phyloP scores from a whole-genome alignment of 1,140 invertebrate genomes.

The Vanessa atalanta region DNA sequence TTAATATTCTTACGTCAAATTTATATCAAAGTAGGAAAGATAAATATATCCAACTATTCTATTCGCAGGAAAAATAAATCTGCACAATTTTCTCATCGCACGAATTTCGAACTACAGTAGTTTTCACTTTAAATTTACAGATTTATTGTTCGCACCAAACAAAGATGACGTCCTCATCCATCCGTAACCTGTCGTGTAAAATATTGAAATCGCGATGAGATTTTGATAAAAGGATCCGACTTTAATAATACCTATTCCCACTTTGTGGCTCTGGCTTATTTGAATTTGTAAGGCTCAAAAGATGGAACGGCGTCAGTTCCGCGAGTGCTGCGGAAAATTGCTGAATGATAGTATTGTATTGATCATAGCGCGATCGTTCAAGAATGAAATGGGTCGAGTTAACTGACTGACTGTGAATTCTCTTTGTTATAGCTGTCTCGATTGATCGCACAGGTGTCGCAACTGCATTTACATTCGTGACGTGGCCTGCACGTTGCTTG shows the following conservation, averaged over 20 bases:
- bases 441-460: too few relatives aligned
- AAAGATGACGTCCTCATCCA: constrained; percentile 17
- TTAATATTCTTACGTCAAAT: too few relatives aligned
- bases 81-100: too few relatives aligned
- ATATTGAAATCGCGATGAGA: constrained; percentile 35
- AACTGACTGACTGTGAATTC: neutral
- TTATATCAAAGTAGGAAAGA: too few relatives aligned
- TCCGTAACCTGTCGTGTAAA: constrained; percentile 35
- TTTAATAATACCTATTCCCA: constrained; percentile 40
- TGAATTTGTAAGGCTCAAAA: constrained; percentile 34
- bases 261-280: constrained; percentile 34
- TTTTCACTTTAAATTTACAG: neutral
- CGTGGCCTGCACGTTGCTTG: too few relatives aligned
- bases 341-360: neutral
- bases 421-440: neutral
- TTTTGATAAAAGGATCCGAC: constrained; percentile 32
- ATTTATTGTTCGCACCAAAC: constrained; percentile 26
- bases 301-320: neutral
- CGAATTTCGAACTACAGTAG: too few relatives aligned
- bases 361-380: neutral
- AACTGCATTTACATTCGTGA: neutral
- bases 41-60: too few relatives aligned
- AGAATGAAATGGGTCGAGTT: neutral
- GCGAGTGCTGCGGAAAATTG: neutral
- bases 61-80: too few relatives aligned